phyloP scores from a whole-genome alignment of 2,113 vertebrate species.

The Ia io region DNA sequence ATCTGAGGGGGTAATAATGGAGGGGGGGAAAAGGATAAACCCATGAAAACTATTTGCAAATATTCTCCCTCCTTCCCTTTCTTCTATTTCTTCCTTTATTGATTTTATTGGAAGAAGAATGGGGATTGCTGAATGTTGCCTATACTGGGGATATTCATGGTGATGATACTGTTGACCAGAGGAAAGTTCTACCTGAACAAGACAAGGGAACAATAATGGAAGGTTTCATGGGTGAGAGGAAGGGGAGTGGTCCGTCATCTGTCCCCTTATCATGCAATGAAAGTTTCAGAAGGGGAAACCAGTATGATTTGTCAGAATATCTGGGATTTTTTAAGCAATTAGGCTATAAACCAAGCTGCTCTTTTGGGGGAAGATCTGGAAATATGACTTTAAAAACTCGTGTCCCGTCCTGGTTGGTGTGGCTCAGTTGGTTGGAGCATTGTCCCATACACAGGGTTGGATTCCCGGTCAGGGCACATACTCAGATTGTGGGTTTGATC shows the following conservation, averaged over 20 bases:
- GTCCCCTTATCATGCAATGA: not conserved
- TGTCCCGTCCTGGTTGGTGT: too few species aligned
- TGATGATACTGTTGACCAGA: not conserved
- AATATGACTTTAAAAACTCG: not conserved
- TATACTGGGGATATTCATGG: not conserved
- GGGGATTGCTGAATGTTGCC: not conserved
- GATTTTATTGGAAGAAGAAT: not conserved
- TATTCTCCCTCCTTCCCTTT: not conserved
- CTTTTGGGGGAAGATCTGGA: not conserved
- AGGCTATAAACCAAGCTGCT: not conserved
- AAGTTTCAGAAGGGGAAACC: conserved; percentile 1
- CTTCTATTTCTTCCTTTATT: not conserved
- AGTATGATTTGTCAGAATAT: not conserved
- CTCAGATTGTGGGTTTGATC: too few species aligned
- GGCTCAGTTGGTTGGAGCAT: too few species aligned
- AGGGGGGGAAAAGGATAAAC: not conserved
- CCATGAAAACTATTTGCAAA: not conserved
- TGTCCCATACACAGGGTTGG: too few species aligned
- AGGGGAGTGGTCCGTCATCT: not conserved
- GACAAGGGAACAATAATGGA: not conserved
- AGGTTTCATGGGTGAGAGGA: not conserved
- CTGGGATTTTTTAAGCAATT: not conserved
- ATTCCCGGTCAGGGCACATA: too few species aligned
- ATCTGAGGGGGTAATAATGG: not conserved
- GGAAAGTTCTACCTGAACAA: not conserved